Evolutionary conservation across 1,140 invertebrate species (phyloP), one percentile per base, ranked within the genome.

Genomic region (Cyphomyrmex costatus): DNA sequence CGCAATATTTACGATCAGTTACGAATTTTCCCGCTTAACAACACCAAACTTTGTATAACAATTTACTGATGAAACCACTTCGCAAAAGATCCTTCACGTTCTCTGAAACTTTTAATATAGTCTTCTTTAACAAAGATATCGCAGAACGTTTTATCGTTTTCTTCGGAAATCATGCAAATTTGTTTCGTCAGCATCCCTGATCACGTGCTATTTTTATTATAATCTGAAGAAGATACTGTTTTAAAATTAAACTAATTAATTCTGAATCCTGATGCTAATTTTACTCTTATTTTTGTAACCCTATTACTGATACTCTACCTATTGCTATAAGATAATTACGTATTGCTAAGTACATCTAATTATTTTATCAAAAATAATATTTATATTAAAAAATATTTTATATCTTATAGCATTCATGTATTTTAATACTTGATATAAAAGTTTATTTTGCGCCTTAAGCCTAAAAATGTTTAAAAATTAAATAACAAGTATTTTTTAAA

Each of bases 51-150:
- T 70, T 89, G 6, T 86, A 86, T n/a, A 51, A 58, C 19, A 49
- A 89, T 10, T 68, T 3, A 51, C 16, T 10, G 21, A 80, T 60
- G 12, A n/a, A 83, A 91, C 53, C 56, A 56, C 46, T 91, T 83
- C 42, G 73, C 79, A 5, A 71, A 24, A 36, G 61, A 90, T 46
- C 24, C 82, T 24, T 85, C 87, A 3, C 24, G 14, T 27, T 87
- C 74, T n/a, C 30, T 86, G 24, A 86, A 91, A 84, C 65, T 89
- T n/a, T 61, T 92, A 19, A 90, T 88, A 84, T 77, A 91, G 61
- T 79, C 63, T 49, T 86, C 70, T 21, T n/a, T 96, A n/a, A 95
- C 3, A 6, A 56, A 68, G 7, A 30, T 70, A 70, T 58, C 42
- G 12, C 36, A 3, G 42, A 61, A 63, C n/a, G 16, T 30, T 1